phyloP scores from a whole-genome alignment of 2,113 vertebrate genomes.

The Ahaetulla prasina region DNA sequence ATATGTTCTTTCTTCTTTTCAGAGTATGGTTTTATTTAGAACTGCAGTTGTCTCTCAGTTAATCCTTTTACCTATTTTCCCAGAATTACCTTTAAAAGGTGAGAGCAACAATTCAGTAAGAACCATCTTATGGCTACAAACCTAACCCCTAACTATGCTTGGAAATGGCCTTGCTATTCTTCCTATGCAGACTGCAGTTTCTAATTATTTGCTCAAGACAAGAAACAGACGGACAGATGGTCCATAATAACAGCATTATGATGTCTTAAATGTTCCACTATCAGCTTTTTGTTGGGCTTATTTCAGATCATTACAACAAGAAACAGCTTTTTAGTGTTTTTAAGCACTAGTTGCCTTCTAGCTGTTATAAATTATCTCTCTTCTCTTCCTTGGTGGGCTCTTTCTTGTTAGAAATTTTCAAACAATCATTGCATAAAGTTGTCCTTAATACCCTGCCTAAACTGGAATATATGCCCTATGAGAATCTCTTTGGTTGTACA shows the following conservation, averaged over 20 bases:
- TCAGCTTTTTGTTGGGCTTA: neutral
- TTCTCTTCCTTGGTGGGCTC: neutral
- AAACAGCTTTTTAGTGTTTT: neutral
- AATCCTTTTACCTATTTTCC: slow-evolving; percentile 57
- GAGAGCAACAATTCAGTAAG: slow-evolving; percentile 55
- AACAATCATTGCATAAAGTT: neutral
- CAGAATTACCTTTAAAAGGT: slow-evolving; percentile 54
- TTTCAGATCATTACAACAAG: neutral
- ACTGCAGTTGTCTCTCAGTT: slow-evolving; percentile 50
- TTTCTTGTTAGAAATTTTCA: neutral
- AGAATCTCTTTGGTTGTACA: neutral
- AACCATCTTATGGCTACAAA: slow-evolving; percentile 34
- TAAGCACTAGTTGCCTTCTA: neutral
- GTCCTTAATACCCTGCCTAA: neutral
- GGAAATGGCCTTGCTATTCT: slow-evolving; percentile 34
- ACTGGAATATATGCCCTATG: neutral
- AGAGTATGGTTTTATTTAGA: slow-evolving; percentile 51
- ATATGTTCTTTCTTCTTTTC: slow-evolving; percentile 40
- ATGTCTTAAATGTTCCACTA: neutral
- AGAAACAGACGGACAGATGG: neutral
- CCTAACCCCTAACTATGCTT: slow-evolving; percentile 37
- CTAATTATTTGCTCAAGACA: slow-evolving; percentile 23
- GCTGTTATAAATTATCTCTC: neutral
- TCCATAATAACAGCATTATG: neutral
- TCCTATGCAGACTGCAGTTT: slow-evolving; percentile 33